Conservation (phyloP, 2,797 vertebrate species). For the Mormyrops boulengeri region DNA sequence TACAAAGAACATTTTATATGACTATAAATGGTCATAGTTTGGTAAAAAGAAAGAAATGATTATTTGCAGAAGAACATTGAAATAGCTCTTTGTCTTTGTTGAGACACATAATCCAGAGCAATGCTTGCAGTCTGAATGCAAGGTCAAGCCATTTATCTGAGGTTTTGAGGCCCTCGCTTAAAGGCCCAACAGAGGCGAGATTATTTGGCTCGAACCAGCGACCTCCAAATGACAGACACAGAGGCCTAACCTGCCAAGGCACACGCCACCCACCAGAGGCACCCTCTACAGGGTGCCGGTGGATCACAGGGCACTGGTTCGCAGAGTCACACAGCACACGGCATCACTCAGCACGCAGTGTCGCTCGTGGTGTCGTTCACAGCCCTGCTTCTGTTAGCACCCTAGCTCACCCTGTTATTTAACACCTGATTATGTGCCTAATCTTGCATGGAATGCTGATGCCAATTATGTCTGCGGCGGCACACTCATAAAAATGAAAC, state of each 20-base stretch:
- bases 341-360: constrained; percentile 26
- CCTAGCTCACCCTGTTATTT: constrained; percentile 45
- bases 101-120: background rate
- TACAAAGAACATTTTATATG: background rate
- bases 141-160: background rate
- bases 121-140: background rate
- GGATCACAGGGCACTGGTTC: background rate
- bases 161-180: background rate
- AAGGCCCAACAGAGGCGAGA: background rate
- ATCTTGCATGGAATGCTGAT: constrained; percentile 64
- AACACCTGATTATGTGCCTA: constrained; percentile 62
- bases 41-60: background rate
- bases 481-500: constrained; percentile 46
- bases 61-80: background rate
- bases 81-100: background rate
- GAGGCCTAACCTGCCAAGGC: background rate
- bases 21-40: background rate
- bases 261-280: background rate
- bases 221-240: background rate
- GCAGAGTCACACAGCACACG: background rate
- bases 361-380: constrained; percentile 31
- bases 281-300: background rate
- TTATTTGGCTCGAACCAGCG: background rate
- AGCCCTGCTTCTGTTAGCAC: constrained; percentile 44
- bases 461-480: constrained; percentile 52